phyloP scores from a whole-genome alignment of 2,113 vertebrate genomes.

The Sclerurus mexicanus region DNA sequence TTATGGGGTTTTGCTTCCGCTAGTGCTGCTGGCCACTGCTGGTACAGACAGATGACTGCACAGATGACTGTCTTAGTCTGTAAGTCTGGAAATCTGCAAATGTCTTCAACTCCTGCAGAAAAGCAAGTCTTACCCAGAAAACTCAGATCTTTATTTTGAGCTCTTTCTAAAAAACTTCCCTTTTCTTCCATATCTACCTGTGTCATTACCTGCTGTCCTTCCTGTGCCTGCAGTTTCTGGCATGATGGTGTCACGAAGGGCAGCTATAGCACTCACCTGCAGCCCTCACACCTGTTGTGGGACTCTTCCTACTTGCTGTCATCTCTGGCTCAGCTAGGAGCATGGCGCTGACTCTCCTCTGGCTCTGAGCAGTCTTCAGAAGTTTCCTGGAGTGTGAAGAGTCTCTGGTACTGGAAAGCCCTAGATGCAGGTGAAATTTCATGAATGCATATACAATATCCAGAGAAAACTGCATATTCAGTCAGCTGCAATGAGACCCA shows the following conservation, averaged over 20 bases:
- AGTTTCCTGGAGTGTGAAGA: not conserved
- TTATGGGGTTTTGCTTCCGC: not conserved
- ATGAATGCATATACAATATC: accelerated
- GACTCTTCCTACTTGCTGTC: not conserved
- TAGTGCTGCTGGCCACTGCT: not conserved
- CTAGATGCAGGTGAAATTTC: not conserved
- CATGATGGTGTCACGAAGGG: accelerated
- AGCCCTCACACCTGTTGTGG: not conserved
- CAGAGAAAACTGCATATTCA: not conserved
- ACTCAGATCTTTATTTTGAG: not conserved
- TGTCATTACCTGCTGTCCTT: not conserved
- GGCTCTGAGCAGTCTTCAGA: not conserved
- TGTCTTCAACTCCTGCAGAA: not conserved
- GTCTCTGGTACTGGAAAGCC: not conserved
- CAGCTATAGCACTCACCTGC: not conserved
- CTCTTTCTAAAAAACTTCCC: not conserved
- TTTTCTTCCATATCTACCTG: not conserved
- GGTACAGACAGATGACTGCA: not conserved
- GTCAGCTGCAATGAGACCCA: not conserved
- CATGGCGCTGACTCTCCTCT: not conserved
- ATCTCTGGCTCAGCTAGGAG: not conserved
- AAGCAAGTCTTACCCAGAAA: not conserved
- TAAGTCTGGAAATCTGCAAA: not conserved
- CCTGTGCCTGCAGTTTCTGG: not conserved
- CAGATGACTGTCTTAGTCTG: not conserved